Evolutionary conservation across 2,888 invertebrate species (phyloP).

Genomic region (Erebia epiphron): DNA sequence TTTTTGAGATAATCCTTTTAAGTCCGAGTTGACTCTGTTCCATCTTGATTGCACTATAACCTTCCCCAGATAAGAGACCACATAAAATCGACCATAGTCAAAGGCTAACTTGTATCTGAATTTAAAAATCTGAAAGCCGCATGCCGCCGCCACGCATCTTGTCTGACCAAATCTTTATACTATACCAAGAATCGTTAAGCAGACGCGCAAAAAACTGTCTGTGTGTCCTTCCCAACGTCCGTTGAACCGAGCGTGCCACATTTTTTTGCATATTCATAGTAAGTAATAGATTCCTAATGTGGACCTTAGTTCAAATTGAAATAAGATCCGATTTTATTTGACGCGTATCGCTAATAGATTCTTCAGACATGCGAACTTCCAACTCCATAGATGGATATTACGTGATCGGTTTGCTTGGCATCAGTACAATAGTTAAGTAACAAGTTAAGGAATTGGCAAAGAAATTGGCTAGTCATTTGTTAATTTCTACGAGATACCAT

Average conservation of each 20-base stretch:
- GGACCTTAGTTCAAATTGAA: not conserved
- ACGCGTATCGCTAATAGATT: not conserved
- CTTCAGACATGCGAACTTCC: conserved; percentile 12
- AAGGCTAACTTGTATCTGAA: too few relatives aligned
- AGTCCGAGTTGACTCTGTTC: too few relatives aligned
- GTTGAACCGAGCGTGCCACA: conserved; percentile 36
- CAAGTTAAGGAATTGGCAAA: too few relatives aligned
- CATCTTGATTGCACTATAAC: too few relatives aligned
- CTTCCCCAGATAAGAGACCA: too few relatives aligned
- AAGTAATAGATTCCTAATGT: not conserved
- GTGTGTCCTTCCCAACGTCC: conserved; percentile 36
- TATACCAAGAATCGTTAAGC: conserved; percentile 25
- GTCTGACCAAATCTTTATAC: not conserved
- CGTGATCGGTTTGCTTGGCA: too few relatives aligned
- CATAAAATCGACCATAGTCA: too few relatives aligned
- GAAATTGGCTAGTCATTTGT: too few relatives aligned
- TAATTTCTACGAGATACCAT: too few relatives aligned
- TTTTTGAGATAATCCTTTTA: too few relatives aligned
- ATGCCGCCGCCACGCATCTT: not conserved
- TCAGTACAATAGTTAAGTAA: too few relatives aligned
- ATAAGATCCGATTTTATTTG: conserved; percentile 9
- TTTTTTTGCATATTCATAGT: conserved; percentile 18
- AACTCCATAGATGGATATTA: not conserved
- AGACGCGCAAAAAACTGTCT: conserved; percentile 37
- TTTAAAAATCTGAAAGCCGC: not conserved